These are phyloP conservation scores for Gorsachius magnificus DNA, from an alignment of 2,797 vertebrate species.

Conservation along the genomic window DNA sequence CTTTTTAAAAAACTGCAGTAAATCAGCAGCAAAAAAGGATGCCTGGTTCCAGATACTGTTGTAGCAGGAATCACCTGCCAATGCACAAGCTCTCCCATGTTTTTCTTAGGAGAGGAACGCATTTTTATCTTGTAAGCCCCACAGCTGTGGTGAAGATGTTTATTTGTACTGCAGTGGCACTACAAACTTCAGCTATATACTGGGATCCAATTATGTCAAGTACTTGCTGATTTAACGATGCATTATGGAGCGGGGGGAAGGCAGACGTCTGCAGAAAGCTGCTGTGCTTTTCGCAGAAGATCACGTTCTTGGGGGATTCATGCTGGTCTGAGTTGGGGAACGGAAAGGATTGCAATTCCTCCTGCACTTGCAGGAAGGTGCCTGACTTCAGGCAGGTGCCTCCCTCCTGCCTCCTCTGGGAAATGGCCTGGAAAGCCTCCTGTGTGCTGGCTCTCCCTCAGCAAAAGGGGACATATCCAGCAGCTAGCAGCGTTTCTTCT, in stretches of 20 bases:
- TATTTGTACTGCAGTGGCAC: conserved; percentile 14
- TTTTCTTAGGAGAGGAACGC: not conserved
- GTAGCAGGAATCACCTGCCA: not conserved
- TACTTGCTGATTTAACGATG: not conserved
- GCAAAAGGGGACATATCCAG: fast-evolving
- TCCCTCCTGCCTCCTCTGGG: not conserved
- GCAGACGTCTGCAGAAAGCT: not conserved
- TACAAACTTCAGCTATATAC: not conserved
- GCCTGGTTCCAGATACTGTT: not conserved
- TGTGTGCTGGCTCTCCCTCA: not conserved
- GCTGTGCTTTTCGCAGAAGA: not conserved
- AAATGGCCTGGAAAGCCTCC: not conserved
- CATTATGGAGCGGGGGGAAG: not conserved
- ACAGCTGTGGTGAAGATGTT: conserved; percentile 15
- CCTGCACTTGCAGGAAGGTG: not conserved
- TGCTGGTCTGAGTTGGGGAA: not conserved
- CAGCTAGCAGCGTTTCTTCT: not conserved
- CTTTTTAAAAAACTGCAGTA: not conserved
- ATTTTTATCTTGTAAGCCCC: not conserved
- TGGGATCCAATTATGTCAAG: conserved; percentile 25
- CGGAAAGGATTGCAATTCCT: not conserved
- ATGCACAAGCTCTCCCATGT: not conserved
- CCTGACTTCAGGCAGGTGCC: not conserved
- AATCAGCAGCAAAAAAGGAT: not conserved
- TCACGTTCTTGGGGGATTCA: not conserved